These are phyloP conservation scores for Archilochus colubris DNA, from an alignment of 2,113 vertebrate genomes.

Conservation along the genomic window DNA sequence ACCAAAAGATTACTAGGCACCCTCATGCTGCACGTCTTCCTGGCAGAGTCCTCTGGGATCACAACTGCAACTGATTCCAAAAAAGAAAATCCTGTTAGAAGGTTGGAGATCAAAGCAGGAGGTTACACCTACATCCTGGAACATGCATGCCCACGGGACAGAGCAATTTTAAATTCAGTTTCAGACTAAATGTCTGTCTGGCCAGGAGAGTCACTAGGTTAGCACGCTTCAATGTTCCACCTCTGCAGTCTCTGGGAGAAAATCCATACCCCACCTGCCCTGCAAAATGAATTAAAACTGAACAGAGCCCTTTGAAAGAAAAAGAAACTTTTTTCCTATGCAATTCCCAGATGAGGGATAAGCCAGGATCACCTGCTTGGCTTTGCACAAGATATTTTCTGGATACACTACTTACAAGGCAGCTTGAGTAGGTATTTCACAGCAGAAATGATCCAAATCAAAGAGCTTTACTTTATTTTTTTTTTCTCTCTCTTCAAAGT, in stretches of 20 bases:
- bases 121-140: constrained; percentile 36
- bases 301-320: background rate
- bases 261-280: background rate
- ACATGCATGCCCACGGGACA: background rate
- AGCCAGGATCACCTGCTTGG: background rate
- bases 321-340: background rate
- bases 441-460: background rate
- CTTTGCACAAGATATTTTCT: background rate
- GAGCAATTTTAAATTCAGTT: background rate
- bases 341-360: background rate
- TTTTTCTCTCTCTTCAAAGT: background rate
- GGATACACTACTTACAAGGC: background rate
- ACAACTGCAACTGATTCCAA: background rate
- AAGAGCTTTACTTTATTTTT: background rate
- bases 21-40: background rate
- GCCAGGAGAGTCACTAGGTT: background rate
- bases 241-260: background rate
- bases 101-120: background rate
- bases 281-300: background rate
- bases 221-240: background rate
- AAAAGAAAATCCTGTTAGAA: background rate
- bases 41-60: background rate
- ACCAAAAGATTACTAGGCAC: background rate
- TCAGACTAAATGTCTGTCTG: background rate
- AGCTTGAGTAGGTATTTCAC: background rate